Conservation (phyloP, 2,888 invertebrate species). For the Pterostichus niger region DNA sequence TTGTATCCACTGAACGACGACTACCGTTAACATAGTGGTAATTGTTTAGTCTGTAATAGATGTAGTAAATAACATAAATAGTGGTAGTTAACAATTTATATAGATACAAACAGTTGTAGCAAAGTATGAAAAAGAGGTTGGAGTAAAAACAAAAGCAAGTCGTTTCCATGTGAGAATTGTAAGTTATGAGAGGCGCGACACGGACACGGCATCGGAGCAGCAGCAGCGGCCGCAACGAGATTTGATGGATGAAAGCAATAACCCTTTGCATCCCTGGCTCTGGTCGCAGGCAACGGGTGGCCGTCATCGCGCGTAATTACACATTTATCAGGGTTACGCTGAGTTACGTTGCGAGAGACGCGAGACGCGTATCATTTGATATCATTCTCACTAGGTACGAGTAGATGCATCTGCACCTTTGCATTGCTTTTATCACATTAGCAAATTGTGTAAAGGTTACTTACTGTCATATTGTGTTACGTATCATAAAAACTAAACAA, state of each 20-base stretch:
- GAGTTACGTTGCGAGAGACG: conserved; percentile 29
- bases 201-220: background rate
- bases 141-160: background rate
- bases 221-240: conserved; percentile 8
- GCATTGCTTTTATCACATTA: too few species aligned
- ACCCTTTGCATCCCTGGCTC: conserved; percentile 65
- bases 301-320: conserved; percentile 66
- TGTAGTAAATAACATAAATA: too few species aligned
- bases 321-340: conserved; percentile 64
- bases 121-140: too few species aligned
- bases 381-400: background rate
- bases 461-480: too few species aligned
- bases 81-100: too few species aligned
- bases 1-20: too few species aligned
- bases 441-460: too few species aligned
- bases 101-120: too few species aligned
- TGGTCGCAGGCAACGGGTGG: conserved; percentile 62
- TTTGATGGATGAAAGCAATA: conserved; percentile 67
- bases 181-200: conserved; percentile 12
- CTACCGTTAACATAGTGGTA: too few species aligned
- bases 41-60: too few species aligned
- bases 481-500: background rate
- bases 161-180: background rate
- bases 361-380: background rate
- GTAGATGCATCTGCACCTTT: background rate